These are phyloP conservation scores for Sebastes kiyomatsui DNA, from an alignment of 2,797 vertebrate species.

Conservation along the genomic window DNA sequence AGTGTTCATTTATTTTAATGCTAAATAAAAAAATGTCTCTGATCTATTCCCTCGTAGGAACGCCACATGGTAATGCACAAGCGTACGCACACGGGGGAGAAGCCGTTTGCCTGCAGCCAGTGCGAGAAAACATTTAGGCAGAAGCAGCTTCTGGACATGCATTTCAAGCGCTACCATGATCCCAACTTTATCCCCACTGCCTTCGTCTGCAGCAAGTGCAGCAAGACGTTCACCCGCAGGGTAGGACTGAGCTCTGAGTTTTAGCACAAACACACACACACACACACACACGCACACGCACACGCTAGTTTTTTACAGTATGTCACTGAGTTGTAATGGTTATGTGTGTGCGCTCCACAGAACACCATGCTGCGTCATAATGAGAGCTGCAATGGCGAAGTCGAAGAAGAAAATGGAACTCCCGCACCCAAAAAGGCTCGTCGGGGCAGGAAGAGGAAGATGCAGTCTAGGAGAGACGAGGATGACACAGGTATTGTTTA, in stretches of 20 bases:
- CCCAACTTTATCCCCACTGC: conserved; percentile 95
- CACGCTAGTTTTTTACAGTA: fast-evolving
- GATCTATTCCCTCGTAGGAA: conserved; percentile 80
- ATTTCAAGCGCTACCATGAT: conserved; percentile 98
- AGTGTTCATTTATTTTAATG: not conserved
- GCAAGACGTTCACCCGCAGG: conserved; percentile 96
- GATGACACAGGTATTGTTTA: conserved; percentile 65
- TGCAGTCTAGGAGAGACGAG: conserved; percentile 91
- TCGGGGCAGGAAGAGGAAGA: conserved; percentile 94
- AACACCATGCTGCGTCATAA: conserved; percentile 97
- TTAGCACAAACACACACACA: not conserved
- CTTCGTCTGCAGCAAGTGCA: conserved; percentile 95
- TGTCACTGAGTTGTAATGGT: not conserved
- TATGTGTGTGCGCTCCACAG: conserved; percentile 65
- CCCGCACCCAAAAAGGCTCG: conserved; percentile 87
- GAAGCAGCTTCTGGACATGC: conserved; percentile 98
- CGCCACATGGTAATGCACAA: conserved; percentile 99
- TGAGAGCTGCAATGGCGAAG: conserved; percentile 90
- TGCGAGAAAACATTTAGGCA: conserved; percentile 99
- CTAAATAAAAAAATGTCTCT: not conserved
- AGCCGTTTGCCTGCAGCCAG: conserved; percentile 96
- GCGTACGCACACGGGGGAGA: conserved; percentile 97
- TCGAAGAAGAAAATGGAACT: conserved; percentile 84
- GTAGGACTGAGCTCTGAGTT: conserved; percentile 71
- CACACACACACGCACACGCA: fast-evolving